Evolutionary conservation across 2,797 vertebrate genomes (phyloP), one percentile per base, ranked within the genome.

Genomic region (Meda fulgida): DNA sequence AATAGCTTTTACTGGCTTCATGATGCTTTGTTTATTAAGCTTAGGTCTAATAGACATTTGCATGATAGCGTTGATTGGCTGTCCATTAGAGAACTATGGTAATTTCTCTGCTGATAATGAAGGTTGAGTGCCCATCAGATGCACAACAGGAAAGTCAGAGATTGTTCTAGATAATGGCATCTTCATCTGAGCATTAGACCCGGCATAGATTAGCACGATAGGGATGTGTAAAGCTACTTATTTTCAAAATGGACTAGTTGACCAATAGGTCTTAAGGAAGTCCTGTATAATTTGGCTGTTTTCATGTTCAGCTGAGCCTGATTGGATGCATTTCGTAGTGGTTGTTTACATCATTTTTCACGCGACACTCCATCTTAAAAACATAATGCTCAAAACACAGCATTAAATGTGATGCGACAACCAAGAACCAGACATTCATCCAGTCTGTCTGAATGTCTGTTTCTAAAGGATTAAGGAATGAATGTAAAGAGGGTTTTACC

Each of bases 41-140:
- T 82, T 43, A 36, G 18, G 29, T 83, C 46, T 63, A 34, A 65
- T 81, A 53, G 66, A 82, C 78, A 72, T 81, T 58, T 21, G 48
- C 36, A 53, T 81, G 29, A 38, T 7, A 4, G 3, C 13, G 6
- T 73, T 38, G 8, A 38, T 40, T n/a, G 14, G 40, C 19, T 46
- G 18, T 46, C 75, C 31, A 48, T 76, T 29, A 66, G 55, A 65
- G 58, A 75, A 58, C 14, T 73, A 36, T 65, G 46, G 31, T 53
- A 60, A 43, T 78, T 63, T 38, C 2, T 38, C 58, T 38, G 16
- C 4, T 16, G 71, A 53, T 18, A 83, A 63, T 75, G 14, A 36
- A 51, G 23, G 51, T 77, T 58, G 31, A 55, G 46, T 75, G 29
- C 11, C 29, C 3, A 36, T 36, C 10, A 78, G 36, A 40, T 40